Percentiles rank a stretch among this genome's conserved stretches.
Evolutionary conservation across 23 tunicate genomes (phyloP).

Genomic region (Styela clava): DNA sequence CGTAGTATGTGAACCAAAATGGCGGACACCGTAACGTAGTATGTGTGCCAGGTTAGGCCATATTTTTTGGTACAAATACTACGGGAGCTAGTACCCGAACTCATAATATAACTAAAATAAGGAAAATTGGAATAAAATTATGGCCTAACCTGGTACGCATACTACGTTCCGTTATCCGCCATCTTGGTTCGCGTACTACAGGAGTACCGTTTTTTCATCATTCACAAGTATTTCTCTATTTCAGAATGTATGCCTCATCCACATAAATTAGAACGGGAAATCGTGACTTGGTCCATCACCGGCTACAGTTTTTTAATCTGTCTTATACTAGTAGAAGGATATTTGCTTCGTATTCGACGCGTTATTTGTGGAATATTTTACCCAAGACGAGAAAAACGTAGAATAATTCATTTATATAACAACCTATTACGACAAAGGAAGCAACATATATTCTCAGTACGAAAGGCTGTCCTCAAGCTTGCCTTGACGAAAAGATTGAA

Average conservation of each 20-base stretch:
- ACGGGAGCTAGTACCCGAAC: too few relatives aligned
- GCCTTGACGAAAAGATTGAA: conserved; percentile 49
- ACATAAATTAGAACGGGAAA: background rate
- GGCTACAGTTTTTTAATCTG: conserved; percentile 33
- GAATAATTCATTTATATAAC: conserved; percentile 68
- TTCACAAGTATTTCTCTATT: background rate
- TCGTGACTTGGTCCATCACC: conserved; percentile 12
- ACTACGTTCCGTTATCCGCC: too few relatives aligned
- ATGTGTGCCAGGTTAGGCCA: too few relatives aligned
- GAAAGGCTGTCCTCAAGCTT: conserved; percentile 57
- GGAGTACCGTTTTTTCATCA: too few relatives aligned
- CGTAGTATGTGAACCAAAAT: too few relatives aligned
- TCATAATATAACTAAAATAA: too few relatives aligned
- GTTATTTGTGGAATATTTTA: conserved; percentile 54
- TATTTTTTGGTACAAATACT: too few relatives aligned
- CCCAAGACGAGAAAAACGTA: conserved; percentile 58
- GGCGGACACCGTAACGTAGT: too few relatives aligned
- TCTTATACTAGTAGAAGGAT: conserved; percentile 47
- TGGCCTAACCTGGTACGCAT: too few relatives aligned
- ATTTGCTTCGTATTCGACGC: conserved; percentile 71
- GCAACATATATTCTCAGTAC: conserved; percentile 39
- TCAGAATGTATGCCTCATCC: conserved; percentile 69
- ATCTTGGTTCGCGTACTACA: too few relatives aligned
- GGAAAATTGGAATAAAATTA: too few relatives aligned
- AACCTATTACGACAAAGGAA: conserved; percentile 75